phyloP scores from a whole-genome alignment of 30 jellyfish, hydroid and myxozoan species.

The Morbakka virulenta region DNA sequence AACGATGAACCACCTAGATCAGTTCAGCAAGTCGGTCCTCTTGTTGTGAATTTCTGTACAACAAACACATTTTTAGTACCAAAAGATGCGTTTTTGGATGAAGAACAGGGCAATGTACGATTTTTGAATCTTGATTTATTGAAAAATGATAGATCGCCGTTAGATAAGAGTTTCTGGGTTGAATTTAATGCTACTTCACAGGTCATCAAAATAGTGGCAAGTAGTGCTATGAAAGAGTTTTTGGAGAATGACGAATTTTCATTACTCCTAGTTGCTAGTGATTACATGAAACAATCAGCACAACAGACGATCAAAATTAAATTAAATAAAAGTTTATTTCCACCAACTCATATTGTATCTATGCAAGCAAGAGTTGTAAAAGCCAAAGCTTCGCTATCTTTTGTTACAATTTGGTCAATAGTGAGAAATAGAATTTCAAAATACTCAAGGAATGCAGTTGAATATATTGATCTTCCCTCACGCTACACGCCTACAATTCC shows the following conservation, averaged over 20 bases:
- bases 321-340: background rate
- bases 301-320: background rate
- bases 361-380: constrained; percentile 25
- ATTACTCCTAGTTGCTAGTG: constrained; percentile 33
- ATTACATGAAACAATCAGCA: constrained; percentile 8
- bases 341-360: constrained; percentile 1
- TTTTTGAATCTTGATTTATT: constrained; percentile 19
- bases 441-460: background rate
- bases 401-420: background rate
- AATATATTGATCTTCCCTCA: background rate
- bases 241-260: background rate
- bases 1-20: constrained; percentile 41
- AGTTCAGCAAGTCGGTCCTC: constrained; percentile 1
- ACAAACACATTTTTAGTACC: constrained; percentile 21
- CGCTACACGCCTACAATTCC: background rate
- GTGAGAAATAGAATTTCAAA: background rate
- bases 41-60: constrained; percentile 13
- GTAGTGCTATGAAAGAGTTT: background rate
- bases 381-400: background rate
- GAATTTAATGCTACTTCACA: constrained; percentile 17
- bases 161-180: constrained; percentile 28
- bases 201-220: constrained; percentile 10
- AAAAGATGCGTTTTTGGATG: constrained; percentile 34
- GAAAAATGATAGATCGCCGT: background rate
- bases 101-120: constrained; percentile 53